A percentile compares a stretch with the other conserved stretches of the same genome.
Evolutionary conservation across 2,888 invertebrate species (phyloP).

Genomic region (Parascotia fuliginaria): DNA sequence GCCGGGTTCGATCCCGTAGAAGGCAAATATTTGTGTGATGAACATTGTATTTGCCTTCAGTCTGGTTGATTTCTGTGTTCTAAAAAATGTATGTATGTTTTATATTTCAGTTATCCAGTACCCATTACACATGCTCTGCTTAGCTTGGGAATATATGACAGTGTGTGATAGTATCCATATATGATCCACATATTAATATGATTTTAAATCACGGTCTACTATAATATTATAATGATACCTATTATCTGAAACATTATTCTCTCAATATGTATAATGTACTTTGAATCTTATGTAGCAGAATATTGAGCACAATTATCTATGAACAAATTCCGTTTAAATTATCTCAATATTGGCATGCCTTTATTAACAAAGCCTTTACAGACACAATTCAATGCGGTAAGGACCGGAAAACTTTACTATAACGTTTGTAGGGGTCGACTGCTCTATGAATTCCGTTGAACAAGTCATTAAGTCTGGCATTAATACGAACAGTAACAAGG

Average conservation of each 20-base stretch:
- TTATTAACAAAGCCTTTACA: not conserved
- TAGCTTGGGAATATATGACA: too few relatives aligned
- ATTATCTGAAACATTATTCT: not conserved
- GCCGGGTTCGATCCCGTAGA: too few relatives aligned
- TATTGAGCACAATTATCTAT: not conserved
- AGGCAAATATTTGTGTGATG: too few relatives aligned
- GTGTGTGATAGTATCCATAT: too few relatives aligned
- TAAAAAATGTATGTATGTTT: too few relatives aligned
- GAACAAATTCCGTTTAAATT: not conserved
- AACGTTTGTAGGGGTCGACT: constrained; percentile 4
- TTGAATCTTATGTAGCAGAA: not conserved
- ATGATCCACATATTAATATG: too few relatives aligned
- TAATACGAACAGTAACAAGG: constrained; percentile 39
- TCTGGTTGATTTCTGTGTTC: too few relatives aligned
- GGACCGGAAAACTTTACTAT: constrained; percentile 1
- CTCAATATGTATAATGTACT: too few relatives aligned
- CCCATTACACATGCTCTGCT: too few relatives aligned
- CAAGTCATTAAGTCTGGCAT: constrained; percentile 38
- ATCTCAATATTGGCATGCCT: not conserved
- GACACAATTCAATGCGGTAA: not conserved
- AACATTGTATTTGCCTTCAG: too few relatives aligned
- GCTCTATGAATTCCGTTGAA: constrained; percentile 26
- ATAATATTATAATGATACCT: not conserved
- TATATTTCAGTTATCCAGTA: too few relatives aligned
- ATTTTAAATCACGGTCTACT: too few relatives aligned